phyloP scores from a whole-genome alignment of 2,888 invertebrate species.

The Elegia similella region DNA sequence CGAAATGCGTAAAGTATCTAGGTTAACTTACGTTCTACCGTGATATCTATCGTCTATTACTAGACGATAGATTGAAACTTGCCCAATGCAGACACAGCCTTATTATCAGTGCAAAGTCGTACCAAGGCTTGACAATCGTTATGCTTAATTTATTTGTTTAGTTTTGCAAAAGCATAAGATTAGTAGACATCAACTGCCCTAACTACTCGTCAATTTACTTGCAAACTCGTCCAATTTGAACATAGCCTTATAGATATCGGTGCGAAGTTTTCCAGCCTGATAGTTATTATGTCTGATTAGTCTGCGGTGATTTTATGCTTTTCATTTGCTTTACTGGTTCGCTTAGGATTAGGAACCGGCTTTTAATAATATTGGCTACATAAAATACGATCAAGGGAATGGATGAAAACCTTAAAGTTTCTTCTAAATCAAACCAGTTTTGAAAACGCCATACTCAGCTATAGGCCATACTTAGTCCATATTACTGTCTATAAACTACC shows the following conservation, averaged over 20 bases:
- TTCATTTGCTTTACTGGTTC: background rate
- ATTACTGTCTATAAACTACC: no score
- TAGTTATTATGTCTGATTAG: conserved; percentile 44
- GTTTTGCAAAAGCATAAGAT: no score
- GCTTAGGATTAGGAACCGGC: background rate
- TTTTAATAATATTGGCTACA: background rate
- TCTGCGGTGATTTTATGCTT: conserved; percentile 2
- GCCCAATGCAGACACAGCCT: no score
- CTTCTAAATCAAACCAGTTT: no score
- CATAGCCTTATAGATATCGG: conserved; percentile 41
- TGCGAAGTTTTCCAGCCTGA: conserved; percentile 38
- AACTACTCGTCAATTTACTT: background rate
- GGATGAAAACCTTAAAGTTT: background rate
- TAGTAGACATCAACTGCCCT: background rate
- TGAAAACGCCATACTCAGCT: no score
- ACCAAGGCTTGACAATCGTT: no score
- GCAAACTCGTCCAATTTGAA: background rate
- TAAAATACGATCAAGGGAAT: background rate
- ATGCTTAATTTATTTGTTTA: no score
- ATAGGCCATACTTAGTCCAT: no score
- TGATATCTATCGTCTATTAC: background rate
- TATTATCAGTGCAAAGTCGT: background rate
- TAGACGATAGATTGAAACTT: no score
- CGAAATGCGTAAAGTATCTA: no score
- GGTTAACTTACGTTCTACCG: no score